Percentiles rank a stretch among this genome's conserved stretches.
Conservation (phyloP, 2,797 vertebrate genomes). For the Clarias pachynema region DNA sequence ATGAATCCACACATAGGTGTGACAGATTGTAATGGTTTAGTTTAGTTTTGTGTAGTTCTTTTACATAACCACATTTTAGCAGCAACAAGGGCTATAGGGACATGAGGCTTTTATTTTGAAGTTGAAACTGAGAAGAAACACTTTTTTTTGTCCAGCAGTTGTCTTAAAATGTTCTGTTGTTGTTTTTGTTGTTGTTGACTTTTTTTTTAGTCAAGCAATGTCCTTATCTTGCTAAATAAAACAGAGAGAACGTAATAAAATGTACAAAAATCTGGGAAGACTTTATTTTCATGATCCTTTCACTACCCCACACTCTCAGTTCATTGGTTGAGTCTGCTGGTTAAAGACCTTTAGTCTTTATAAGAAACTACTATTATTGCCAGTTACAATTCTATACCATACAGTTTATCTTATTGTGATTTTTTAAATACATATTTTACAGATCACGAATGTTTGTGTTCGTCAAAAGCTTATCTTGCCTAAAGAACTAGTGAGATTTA, state of each 20-base stretch:
- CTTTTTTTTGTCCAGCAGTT: background rate
- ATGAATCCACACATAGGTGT: no score
- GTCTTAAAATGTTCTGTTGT: background rate
- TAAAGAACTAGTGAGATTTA: background rate
- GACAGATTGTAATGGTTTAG: background rate
- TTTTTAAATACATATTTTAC: background rate
- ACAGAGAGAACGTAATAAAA: background rate
- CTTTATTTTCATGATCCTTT: background rate
- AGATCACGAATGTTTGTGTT: background rate
- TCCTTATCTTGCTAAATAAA: background rate
- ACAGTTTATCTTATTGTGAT: background rate
- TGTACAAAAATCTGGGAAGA: background rate
- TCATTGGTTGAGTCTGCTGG: background rate
- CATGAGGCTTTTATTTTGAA: background rate
- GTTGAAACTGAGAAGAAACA: background rate
- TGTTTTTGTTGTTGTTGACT: background rate
- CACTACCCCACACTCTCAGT: background rate
- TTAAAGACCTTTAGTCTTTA: background rate
- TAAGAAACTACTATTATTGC: background rate
- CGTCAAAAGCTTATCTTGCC: background rate
- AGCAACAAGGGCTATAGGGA: background rate
- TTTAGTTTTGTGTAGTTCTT: background rate
- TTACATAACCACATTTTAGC: background rate
- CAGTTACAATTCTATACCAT: background rate
- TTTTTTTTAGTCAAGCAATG: background rate